Evolutionary conservation across 30 jellyfish, hydroid and myxozoan genomes (phyloP).

Genomic region (Calvadosia cruxmelitensis): DNA sequence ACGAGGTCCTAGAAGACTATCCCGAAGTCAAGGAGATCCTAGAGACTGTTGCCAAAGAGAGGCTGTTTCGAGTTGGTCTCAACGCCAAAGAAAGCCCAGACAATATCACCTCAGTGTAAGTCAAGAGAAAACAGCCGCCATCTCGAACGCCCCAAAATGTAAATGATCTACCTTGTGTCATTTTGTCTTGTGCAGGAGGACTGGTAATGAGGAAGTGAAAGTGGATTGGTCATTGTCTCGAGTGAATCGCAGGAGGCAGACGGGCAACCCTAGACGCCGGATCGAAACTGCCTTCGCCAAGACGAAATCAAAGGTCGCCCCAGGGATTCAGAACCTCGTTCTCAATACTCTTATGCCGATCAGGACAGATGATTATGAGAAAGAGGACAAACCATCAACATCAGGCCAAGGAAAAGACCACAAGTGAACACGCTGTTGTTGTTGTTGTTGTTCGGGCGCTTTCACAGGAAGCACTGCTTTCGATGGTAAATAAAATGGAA

Average conservation of each 20-base stretch:
- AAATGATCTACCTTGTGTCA: not conserved
- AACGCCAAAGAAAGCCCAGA: not conserved
- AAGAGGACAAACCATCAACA: not conserved
- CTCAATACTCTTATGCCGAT: not conserved
- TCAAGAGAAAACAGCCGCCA: no score
- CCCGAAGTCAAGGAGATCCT: constrained; percentile 35
- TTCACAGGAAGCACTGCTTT: no score
- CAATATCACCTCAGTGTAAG: not conserved
- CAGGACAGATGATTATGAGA: not conserved
- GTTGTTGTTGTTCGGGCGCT: no score
- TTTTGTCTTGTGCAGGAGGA: not conserved
- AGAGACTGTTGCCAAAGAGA: constrained; percentile 19
- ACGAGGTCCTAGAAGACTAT: constrained; percentile 12
- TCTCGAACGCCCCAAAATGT: not conserved
- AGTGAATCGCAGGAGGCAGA: not conserved
- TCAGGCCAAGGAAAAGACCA: not conserved
- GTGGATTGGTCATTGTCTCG: not conserved
- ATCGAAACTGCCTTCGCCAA: not conserved
- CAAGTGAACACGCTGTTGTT: not conserved
- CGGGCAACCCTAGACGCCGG: not conserved
- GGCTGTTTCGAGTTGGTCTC: constrained; percentile 8
- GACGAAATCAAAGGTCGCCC: constrained; percentile 1
- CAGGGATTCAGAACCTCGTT: not conserved
- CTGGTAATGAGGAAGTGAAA: not conserved
- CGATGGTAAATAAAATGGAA: no score